Conservation (phyloP, 2,113 vertebrate species). For the Mormoops blainvillei region DNA sequence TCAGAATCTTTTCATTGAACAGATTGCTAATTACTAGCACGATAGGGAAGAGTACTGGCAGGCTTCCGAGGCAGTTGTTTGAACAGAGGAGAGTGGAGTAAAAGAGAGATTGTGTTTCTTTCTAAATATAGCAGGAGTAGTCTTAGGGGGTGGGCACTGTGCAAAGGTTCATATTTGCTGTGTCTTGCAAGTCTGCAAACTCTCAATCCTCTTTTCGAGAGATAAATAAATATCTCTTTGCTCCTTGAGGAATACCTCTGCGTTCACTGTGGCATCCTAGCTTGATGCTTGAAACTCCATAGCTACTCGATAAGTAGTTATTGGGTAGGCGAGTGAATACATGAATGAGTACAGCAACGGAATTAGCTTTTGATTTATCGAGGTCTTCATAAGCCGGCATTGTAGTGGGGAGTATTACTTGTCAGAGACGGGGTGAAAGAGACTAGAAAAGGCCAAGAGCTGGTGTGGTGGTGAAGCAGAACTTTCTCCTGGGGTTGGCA, state of each 20-base stretch:
- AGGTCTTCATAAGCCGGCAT: neutral
- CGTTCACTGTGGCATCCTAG: neutral
- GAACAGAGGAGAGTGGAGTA: neutral
- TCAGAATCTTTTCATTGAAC: neutral
- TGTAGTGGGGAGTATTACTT: neutral
- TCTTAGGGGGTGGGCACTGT: no score
- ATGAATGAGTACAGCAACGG: neutral
- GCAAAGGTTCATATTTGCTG: neutral
- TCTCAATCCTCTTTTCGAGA: neutral
- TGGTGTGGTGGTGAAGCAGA: neutral
- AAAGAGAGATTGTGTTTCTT: neutral
- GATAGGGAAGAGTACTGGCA: neutral
- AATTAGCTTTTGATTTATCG: neutral
- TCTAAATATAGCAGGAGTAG: neutral
- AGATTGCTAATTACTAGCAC: neutral
- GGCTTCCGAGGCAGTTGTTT: neutral
- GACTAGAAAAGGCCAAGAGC: neutral
- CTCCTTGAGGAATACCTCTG: neutral
- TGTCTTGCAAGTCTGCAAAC: neutral
- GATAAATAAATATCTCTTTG: neutral
- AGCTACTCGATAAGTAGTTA: neutral
- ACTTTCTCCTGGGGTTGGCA: neutral
- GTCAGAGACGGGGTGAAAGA: neutral
- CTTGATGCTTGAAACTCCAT: neutral
- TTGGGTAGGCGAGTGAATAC: neutral